These are phyloP conservation scores for Drosophila virilis DNA, from an alignment of 1,140 invertebrate species.

Conservation along the genomic window DNA sequence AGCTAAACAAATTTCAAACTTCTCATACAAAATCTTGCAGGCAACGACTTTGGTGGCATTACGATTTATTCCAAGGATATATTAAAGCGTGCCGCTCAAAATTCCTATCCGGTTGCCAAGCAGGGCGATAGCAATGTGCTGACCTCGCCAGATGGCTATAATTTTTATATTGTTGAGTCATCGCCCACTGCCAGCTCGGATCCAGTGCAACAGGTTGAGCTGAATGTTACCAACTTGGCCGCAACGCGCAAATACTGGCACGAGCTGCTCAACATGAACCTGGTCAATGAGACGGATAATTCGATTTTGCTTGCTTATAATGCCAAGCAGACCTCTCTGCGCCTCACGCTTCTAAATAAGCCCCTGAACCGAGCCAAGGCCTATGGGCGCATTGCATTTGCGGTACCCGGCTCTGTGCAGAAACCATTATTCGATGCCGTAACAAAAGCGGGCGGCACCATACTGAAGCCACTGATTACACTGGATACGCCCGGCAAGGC, in stretches of 20 bases:
- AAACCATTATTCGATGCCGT: conserved; percentile 90
- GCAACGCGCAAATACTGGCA: conserved; percentile 94
- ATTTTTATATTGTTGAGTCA: conserved; percentile 91
- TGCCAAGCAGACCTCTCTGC: conserved; percentile 88
- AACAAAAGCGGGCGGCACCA: conserved; percentile 89
- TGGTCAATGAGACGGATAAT: conserved; percentile 87
- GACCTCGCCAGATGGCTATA: conserved; percentile 94
- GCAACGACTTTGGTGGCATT: conserved; percentile 96
- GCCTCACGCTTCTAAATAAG: conserved; percentile 88
- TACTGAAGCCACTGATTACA: conserved; percentile 94
- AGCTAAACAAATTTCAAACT: not conserved
- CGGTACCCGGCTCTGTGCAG: conserved; percentile 91
- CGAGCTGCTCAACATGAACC: conserved; percentile 89
- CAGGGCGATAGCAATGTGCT: conserved; percentile 74
- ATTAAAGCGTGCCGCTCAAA: conserved; percentile 89
- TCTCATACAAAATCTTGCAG: conserved; percentile 34
- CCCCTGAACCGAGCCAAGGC: conserved; percentile 94
- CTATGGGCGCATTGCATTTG: conserved; percentile 98
- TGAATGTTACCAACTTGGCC: conserved; percentile 91
- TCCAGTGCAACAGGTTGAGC: conserved; percentile 92
- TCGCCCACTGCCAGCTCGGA: conserved; percentile 88
- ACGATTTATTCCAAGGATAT: conserved; percentile 92
- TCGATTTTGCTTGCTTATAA: conserved; percentile 89
- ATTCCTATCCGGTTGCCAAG: conserved; percentile 84
- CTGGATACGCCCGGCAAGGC: conserved; percentile 98